These are phyloP conservation scores for Musca domestica DNA, from an alignment of 1,140 invertebrate genomes.

Conservation along the genomic window DNA sequence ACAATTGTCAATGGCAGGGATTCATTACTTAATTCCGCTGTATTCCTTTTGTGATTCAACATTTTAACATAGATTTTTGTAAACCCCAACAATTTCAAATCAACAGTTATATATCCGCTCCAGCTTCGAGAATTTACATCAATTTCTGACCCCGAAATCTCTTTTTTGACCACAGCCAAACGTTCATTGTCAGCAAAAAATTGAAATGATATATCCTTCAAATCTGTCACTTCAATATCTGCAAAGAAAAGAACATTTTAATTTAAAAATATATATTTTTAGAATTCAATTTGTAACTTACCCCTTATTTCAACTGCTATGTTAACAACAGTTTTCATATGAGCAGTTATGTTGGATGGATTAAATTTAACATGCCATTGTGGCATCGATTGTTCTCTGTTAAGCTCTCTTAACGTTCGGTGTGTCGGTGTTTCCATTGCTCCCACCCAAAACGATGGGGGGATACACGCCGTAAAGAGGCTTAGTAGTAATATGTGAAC, in stretches of 20 bases:
- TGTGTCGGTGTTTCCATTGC: no score
- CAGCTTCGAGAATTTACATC: constrained; percentile 26
- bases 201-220: constrained; percentile 27
- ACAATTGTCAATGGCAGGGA: constrained; percentile 59
- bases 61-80: constrained; percentile 35
- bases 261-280: no score
- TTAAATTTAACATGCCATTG: constrained; percentile 8
- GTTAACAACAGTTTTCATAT: constrained; percentile 2
- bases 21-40: constrained; percentile 29
- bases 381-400: background rate
- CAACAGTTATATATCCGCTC: constrained; percentile 33
- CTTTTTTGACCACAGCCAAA: constrained; percentile 30
- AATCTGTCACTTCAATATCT: background rate
- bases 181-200: constrained; percentile 27
- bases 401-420: no score
- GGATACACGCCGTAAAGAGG: no score
- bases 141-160: constrained; percentile 27
- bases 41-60: constrained; percentile 27
- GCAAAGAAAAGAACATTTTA: background rate
- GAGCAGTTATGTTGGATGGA: background rate
- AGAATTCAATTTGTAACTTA: background rate
- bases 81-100: constrained; percentile 37
- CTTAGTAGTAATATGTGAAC: no score
- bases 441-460: no score
- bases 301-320: background rate